Evolutionary conservation across 2,797 vertebrate genomes (phyloP), one percentile per base, ranked within the genome.

Genomic region (Lepidocolaptes lacrymiger): DNA sequence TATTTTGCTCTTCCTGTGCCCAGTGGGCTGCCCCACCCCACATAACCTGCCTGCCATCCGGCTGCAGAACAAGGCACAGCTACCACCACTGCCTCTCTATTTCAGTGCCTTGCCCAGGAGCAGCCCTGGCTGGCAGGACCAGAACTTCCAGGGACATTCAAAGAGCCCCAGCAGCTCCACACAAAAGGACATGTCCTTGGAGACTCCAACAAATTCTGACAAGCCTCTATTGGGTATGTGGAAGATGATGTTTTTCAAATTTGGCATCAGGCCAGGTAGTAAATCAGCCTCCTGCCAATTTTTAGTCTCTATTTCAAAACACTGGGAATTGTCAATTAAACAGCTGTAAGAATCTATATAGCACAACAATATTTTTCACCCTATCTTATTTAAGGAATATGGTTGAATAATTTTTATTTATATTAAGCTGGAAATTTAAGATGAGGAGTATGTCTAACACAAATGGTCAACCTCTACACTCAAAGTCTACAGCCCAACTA

Each of bases 291-390:
- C 39, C 51, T 87, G 77, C 72, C 92, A 92, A 76, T 52, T 89
- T 81, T 58, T 20, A 44, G 37, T 34, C n/a, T 63, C 67, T 87
- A 41, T 87, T 93, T 83, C 66, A 91, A 95, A 92, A 66, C 37
- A 58, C 21, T 24, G 30, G 43, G 30, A 28, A 78, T 68, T 84
- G 43, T 84, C 66, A 91, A 66, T 93, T 72, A 76, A 81, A 64
- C 12, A 19, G 39, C 12, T 69, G 13, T 21, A 88, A 90, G 36
- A 81, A 72, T 36, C 46, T 26, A 13, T 7, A 24, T 10, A 84
- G 30, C 36, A 78, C 55, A 87, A 48, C 30, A 54, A 58, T 1
- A 0, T 51, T 64, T 80, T 93, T 80, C 56, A 71, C 19, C 23
- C 41, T 32, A 7, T 39, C 43, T 74, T 37, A 56, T 27, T 82